phyloP scores from a whole-genome alignment of 2,797 vertebrate genomes.

The Pygocentrus nattereri region DNA sequence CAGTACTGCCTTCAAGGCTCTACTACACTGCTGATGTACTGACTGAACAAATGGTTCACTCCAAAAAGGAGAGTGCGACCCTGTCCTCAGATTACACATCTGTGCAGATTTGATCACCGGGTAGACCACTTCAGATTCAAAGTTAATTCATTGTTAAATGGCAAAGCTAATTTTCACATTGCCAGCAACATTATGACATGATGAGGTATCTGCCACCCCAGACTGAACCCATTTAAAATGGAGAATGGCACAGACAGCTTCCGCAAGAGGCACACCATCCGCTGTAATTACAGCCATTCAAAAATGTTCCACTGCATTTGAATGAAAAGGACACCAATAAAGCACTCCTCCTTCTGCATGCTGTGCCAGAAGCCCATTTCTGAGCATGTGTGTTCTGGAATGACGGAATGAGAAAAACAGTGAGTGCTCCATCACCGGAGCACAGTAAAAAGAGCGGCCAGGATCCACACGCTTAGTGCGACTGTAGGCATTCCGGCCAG shows the following conservation, averaged over 20 bases:
- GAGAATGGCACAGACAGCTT: conserved; percentile 28
- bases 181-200: not conserved
- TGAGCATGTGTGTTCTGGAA: conserved; percentile 33
- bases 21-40: not conserved
- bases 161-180: conserved; percentile 21
- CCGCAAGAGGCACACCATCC: conserved; percentile 17
- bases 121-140: not conserved
- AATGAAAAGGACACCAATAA: conserved; percentile 47
- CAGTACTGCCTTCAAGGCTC: not conserved
- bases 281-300: conserved; percentile 46
- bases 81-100: not conserved
- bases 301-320: conserved; percentile 41
- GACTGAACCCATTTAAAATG: conserved; percentile 32
- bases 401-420: conserved; percentile 54
- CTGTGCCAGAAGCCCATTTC: conserved; percentile 31
- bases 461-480: not conserved
- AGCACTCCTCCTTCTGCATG: conserved; percentile 20
- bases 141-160: not conserved
- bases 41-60: not conserved
- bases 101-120: not conserved
- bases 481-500: conserved; percentile 10
- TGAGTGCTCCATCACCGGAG: conserved; percentile 29
- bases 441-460: conserved; percentile 2
- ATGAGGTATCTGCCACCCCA: not conserved
- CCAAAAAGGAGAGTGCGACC: not conserved